Evolutionary conservation across 2,797 vertebrate species (phyloP).

Genomic region (Periparus ater): DNA sequence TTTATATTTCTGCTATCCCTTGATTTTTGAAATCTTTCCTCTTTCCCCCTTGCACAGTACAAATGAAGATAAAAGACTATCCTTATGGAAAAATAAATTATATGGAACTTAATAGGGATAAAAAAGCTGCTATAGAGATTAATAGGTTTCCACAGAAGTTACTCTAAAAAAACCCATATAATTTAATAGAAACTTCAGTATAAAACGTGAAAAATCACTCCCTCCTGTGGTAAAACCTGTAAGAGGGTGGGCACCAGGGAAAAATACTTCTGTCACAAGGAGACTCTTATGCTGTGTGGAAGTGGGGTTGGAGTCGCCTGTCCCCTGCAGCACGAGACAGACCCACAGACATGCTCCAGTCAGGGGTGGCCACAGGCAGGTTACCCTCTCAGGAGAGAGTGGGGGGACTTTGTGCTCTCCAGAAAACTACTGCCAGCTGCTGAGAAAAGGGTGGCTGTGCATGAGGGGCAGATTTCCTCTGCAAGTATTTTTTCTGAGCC

Average conservation of each 20-base stretch:
- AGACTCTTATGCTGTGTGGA: background rate
- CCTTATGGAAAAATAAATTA: background rate
- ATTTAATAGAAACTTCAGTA: constrained; percentile 5
- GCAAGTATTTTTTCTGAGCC: background rate
- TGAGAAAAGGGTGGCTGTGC: background rate
- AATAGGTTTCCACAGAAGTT: constrained; percentile 11
- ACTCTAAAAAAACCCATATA: background rate
- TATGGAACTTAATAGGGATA: background rate
- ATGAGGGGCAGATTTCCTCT: background rate
- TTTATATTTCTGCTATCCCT: background rate
- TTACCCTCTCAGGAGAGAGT: too few relatives aligned
- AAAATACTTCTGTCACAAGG: background rate
- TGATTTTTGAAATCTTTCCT: background rate
- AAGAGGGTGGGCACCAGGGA: background rate
- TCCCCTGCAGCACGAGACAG: background rate
- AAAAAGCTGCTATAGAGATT: background rate
- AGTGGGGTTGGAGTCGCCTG: background rate
- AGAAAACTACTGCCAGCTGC: background rate
- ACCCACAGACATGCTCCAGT: background rate
- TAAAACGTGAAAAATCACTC: constrained; percentile 48
- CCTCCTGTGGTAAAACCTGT: constrained; percentile 40
- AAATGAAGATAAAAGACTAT: background rate
- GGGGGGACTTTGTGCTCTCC: background rate
- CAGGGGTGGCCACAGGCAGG: background rate
- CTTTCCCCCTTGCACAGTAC: background rate